Conservation (phyloP, 2,113 vertebrate species). For the Bos indicus region DNA sequence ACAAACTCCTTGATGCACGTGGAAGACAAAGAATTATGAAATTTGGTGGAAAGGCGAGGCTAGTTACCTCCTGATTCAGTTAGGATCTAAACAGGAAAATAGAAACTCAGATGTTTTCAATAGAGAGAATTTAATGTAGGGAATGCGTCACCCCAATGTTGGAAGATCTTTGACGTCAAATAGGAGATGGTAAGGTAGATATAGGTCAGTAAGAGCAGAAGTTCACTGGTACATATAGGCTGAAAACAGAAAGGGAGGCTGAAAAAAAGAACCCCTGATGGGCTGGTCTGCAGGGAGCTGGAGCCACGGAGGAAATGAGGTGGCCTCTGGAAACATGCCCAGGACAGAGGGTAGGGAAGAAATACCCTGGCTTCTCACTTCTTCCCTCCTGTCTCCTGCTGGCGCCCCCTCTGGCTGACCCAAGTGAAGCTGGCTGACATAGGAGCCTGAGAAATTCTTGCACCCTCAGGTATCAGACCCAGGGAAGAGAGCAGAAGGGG, state of each 20-base stretch:
- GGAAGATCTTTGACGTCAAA: background rate
- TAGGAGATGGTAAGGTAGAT: background rate
- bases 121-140: background rate
- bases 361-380: background rate
- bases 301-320: background rate
- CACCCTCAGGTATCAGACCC: background rate
- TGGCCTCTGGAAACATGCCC: background rate
- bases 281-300: background rate
- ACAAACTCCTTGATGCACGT: background rate
- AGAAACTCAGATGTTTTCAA: background rate
- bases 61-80: background rate
- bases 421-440: background rate
- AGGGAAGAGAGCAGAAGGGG: background rate
- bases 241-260: background rate
- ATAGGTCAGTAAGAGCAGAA: background rate
- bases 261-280: background rate
- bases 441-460: background rate
- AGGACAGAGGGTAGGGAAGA: background rate
- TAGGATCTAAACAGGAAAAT: background rate
- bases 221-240: background rate
- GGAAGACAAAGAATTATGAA: background rate
- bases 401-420: background rate
- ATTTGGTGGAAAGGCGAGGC: background rate
- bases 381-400: background rate
- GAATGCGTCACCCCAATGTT: background rate